Evolutionary conservation across 2,113 vertebrate genomes (phyloP).

Genomic region (Recurvirostra avosetta): DNA sequence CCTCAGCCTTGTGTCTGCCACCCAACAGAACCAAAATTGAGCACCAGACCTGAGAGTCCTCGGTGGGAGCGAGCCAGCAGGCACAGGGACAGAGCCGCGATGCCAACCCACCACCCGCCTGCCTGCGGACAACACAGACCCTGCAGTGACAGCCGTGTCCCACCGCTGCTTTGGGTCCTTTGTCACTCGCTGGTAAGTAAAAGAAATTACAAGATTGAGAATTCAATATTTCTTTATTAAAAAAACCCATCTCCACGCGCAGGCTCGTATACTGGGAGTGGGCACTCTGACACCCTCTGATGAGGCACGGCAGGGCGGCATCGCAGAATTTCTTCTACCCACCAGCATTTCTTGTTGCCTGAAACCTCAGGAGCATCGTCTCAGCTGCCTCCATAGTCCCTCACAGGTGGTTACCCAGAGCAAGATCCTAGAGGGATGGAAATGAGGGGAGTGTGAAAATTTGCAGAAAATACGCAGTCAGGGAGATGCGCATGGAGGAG

Average conservation of each 20-base stretch:
- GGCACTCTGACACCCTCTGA: too few species aligned
- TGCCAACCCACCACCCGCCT: background rate
- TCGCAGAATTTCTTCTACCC: background rate
- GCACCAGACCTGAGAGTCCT: background rate
- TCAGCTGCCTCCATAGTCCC: background rate
- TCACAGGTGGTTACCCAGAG: background rate
- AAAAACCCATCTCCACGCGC: fast-evolving
- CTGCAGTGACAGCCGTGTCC: background rate
- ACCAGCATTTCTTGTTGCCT: background rate
- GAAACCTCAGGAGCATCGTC: background rate
- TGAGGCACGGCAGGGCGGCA: background rate
- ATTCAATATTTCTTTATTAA: background rate
- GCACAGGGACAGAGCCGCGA: background rate
- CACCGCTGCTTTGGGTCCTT: background rate
- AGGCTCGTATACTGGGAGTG: fast-evolving
- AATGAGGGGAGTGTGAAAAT: background rate
- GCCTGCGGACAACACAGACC: background rate
- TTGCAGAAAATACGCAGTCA: background rate
- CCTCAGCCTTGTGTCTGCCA: background rate
- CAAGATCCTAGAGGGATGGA: background rate
- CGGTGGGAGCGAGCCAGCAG: background rate
- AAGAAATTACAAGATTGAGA: background rate
- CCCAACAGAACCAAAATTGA: background rate
- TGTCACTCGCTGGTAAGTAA: background rate
- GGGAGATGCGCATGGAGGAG: background rate